phyloP scores from a whole-genome alignment of 2,888 invertebrate genomes.

The Lacanobia oleracea region DNA sequence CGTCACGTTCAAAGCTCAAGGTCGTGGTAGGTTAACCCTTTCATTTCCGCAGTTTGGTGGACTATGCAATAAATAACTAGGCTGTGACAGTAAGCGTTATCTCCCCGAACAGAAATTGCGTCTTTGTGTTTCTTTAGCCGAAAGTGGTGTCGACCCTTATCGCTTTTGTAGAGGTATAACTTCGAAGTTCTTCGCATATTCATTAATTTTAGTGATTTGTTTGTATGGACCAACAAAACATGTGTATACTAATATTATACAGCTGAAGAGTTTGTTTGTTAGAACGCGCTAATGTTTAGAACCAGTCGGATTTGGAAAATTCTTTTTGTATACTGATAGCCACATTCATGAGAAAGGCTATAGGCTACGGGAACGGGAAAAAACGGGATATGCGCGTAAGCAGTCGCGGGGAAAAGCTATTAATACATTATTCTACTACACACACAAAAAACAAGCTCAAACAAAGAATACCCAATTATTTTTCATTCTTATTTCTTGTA shows the following conservation, averaged over 20 bases:
- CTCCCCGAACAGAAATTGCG: constrained; percentile 22
- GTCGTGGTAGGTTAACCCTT: constrained; percentile 21
- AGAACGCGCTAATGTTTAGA: too few relatives aligned
- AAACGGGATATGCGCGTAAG: too few relatives aligned
- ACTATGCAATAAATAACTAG: constrained; percentile 45
- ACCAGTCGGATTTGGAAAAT: too few relatives aligned
- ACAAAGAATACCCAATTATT: background rate
- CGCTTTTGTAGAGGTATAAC: background rate
- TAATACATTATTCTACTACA: background rate
- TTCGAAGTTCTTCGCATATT: background rate
- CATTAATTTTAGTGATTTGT: background rate
- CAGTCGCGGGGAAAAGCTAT: too few relatives aligned
- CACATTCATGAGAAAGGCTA: too few relatives aligned
- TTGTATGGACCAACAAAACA: background rate
- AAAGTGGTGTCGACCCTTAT: background rate
- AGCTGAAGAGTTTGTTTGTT: too few relatives aligned
- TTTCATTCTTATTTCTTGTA: background rate
- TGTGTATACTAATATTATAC: background rate
- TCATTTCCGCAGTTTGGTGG: constrained; percentile 16
- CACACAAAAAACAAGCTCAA: background rate
- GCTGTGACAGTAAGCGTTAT: constrained; percentile 39
- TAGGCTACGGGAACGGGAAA: too few relatives aligned
- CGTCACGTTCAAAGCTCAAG: constrained; percentile 32
- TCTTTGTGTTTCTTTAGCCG: constrained; percentile 8
- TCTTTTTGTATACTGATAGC: too few relatives aligned